Conservation (phyloP, 1,140 invertebrate genomes). For the Cotesia vestalis region DNA sequence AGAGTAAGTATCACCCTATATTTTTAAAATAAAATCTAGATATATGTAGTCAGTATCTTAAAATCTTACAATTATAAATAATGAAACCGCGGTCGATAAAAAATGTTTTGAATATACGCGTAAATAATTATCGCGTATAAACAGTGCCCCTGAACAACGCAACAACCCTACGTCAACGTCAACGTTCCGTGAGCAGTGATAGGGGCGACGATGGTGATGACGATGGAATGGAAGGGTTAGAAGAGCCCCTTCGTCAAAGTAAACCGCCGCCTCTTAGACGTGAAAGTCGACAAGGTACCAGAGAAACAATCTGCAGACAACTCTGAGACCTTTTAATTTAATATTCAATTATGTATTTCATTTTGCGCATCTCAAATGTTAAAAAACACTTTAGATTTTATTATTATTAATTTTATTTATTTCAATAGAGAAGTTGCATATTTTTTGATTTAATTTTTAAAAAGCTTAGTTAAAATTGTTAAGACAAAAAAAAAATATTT, state of each 20-base stretch:
- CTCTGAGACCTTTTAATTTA: too few species aligned
- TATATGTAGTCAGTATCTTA: not conserved
- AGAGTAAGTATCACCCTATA: slow-evolving; percentile 75
- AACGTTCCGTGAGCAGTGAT: slow-evolving; percentile 73
- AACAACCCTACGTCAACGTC: slow-evolving; percentile 72
- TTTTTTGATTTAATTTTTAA: too few species aligned
- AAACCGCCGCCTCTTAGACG: slow-evolving; percentile 67
- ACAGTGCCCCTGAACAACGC: slow-evolving; percentile 77
- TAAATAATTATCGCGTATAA: slow-evolving; percentile 48
- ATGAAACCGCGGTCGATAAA: not conserved
- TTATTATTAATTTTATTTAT: too few species aligned
- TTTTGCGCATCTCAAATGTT: too few species aligned
- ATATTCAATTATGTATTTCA: too few species aligned
- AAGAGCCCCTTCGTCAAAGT: slow-evolving; percentile 74
- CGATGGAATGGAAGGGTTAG: slow-evolving; percentile 70
- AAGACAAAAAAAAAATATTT: too few species aligned
- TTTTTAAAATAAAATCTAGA: not conserved
- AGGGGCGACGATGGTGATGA: slow-evolving; percentile 70
- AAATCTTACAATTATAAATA: slow-evolving; percentile 6
- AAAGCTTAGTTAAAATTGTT: too few species aligned
- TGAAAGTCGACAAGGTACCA: slow-evolving; percentile 71
- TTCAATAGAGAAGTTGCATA: too few species aligned
- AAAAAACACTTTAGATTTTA: too few species aligned
- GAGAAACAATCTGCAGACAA: slow-evolving; percentile 33
- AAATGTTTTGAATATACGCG: slow-evolving; percentile 19